These are phyloP conservation scores for Crotalus helleri DNA, from an alignment of 2,113 vertebrate genomes.

Conservation along the genomic window DNA sequence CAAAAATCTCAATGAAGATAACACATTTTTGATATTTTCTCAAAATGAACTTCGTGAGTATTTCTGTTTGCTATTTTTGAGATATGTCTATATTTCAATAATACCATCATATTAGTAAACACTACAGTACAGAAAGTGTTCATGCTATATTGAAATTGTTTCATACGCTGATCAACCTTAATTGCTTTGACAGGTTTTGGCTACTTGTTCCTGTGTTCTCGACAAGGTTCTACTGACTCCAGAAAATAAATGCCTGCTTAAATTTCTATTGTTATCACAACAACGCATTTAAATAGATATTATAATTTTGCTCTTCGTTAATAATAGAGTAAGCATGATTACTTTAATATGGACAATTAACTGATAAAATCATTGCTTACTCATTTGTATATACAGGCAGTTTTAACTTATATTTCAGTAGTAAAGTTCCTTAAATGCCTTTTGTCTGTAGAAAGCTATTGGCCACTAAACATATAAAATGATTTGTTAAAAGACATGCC, in stretches of 20 bases:
- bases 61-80: background rate
- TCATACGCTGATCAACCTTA: background rate
- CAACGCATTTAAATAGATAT: background rate
- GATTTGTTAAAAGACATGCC: background rate
- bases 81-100: background rate
- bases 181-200: background rate
- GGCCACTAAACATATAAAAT: constrained; percentile 14
- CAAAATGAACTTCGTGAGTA: constrained; percentile 82
- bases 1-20: constrained; percentile 91
- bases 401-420: background rate
- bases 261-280: background rate
- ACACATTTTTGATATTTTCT: constrained; percentile 81
- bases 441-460: background rate
- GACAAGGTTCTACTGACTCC: background rate
- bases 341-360: background rate
- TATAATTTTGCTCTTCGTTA: background rate
- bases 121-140: background rate
- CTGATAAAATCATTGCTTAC: background rate
- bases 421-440: background rate
- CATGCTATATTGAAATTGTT: background rate
- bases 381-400: background rate
- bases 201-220: background rate
- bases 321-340: background rate
- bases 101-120: constrained; percentile 28
- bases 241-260: background rate